phyloP scores from a whole-genome alignment of 92 coral and sea anemone genomes.

The Plumapathes pennacea region DNA sequence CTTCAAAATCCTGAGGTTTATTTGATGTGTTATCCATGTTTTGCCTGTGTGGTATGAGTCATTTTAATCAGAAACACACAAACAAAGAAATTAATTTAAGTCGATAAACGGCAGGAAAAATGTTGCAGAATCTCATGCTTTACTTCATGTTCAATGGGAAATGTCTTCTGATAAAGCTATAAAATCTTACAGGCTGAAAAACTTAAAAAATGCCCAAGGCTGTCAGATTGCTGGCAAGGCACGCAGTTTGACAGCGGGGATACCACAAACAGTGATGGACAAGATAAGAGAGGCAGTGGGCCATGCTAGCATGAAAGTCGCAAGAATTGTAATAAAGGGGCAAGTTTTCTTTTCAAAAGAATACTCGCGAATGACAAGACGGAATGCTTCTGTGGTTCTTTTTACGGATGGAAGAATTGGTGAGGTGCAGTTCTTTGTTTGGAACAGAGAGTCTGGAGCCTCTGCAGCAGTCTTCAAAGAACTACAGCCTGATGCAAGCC shows the following conservation, averaged over 20 bases:
- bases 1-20: no score
- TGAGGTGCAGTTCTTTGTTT: constrained; percentile 32
- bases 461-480: constrained; percentile 30
- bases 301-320: constrained; percentile 14
- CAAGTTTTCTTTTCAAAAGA: constrained; percentile 37
- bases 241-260: constrained; percentile 21
- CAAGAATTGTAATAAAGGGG: constrained; percentile 21
- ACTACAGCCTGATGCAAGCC: constrained; percentile 16
- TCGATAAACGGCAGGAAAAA: no score
- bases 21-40: no score
- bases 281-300: constrained; percentile 3
- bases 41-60: no score
- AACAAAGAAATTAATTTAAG: no score
- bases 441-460: constrained; percentile 10
- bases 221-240: constrained; percentile 55
- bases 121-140: no score
- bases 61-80: no score
- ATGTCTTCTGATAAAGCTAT: no score
- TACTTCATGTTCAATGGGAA: no score
- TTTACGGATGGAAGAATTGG: constrained; percentile 36
- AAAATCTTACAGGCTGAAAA: constrained; percentile 27
- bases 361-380: constrained; percentile 42
- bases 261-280: constrained; percentile 15
- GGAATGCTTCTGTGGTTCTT: constrained; percentile 38
- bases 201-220: constrained; percentile 36